Percentiles rank a stretch among this genome's conserved stretches.
phyloP scores from a whole-genome alignment of 2,113 vertebrate genomes.

The Pomatorhinus ruficollis region DNA sequence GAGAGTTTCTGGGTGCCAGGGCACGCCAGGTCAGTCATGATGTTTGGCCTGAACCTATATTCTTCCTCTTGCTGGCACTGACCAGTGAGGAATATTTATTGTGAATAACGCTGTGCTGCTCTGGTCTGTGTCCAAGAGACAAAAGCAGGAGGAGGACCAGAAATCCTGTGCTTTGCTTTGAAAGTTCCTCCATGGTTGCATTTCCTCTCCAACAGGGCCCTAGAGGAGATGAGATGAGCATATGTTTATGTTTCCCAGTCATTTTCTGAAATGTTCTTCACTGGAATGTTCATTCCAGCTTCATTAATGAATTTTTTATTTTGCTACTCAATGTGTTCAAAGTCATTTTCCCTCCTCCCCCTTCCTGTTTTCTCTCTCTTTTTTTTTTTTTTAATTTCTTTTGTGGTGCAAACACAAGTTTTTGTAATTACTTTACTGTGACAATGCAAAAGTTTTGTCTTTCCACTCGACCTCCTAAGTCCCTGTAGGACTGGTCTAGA shows the following conservation, averaged over 20 bases:
- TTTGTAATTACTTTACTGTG: background rate
- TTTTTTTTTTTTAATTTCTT: background rate
- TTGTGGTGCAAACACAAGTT: background rate
- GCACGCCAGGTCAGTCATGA: background rate
- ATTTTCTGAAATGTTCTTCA: background rate
- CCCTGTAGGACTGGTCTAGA: background rate
- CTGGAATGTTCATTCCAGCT: background rate
- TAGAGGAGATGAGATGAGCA: constrained; percentile 6
- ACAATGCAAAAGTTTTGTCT: background rate
- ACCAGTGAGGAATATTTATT: background rate
- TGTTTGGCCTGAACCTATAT: background rate
- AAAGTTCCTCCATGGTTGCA: background rate
- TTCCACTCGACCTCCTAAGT: background rate
- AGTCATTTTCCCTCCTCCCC: background rate
- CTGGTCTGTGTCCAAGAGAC: background rate
- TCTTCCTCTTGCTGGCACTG: background rate
- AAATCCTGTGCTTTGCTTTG: constrained; percentile 50
- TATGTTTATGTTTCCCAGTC: constrained; percentile 9
- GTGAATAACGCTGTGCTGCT: background rate
- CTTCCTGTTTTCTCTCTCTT: background rate
- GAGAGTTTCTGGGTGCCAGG: background rate
- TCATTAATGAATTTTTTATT: background rate
- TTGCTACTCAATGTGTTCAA: background rate
- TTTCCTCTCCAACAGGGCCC: background rate
- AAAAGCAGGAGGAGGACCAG: constrained; percentile 32